Percentiles rank a stretch among this genome's conserved stretches.
Conservation (phyloP, 2,888 invertebrate species). For the Alloscopus bannaensis region DNA sequence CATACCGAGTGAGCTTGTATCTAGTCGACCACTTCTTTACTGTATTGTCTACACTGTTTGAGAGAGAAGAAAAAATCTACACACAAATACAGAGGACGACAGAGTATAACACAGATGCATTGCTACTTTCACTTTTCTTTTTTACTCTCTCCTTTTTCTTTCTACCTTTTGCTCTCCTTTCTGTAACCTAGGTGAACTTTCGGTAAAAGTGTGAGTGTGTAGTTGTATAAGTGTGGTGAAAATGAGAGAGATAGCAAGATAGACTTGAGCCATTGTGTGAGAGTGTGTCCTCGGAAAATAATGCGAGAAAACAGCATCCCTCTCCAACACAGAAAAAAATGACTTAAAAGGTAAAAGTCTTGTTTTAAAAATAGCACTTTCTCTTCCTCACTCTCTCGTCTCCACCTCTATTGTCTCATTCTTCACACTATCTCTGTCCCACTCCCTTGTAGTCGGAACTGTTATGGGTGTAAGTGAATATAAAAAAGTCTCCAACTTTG, state of each 20-base stretch:
- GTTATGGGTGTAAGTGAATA: too few relatives aligned
- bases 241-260: not conserved
- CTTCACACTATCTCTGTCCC: not conserved
- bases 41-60: slow-evolving; percentile 28
- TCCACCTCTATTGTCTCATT: not conserved
- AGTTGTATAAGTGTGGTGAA: not conserved
- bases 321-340: not conserved
- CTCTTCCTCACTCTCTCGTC: not conserved
- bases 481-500: too few relatives aligned
- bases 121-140: too few relatives aligned
- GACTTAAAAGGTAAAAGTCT: slow-evolving; percentile 16
- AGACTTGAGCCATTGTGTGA: not conserved
- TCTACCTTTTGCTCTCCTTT: not conserved
- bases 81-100: not conserved
- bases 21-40: slow-evolving; percentile 58
- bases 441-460: too few relatives aligned
- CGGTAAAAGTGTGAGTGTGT: too few relatives aligned
- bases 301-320: not conserved
- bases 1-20: slow-evolving; percentile 61
- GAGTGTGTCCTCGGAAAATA: not conserved
- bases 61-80: too few relatives aligned
- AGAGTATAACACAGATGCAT: not conserved
- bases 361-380: slow-evolving; percentile 3
- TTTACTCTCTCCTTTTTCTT: too few relatives aligned
- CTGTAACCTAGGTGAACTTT: slow-evolving; percentile 24